phyloP scores from a whole-genome alignment of 2,113 vertebrate species.

The Bos indicus region DNA sequence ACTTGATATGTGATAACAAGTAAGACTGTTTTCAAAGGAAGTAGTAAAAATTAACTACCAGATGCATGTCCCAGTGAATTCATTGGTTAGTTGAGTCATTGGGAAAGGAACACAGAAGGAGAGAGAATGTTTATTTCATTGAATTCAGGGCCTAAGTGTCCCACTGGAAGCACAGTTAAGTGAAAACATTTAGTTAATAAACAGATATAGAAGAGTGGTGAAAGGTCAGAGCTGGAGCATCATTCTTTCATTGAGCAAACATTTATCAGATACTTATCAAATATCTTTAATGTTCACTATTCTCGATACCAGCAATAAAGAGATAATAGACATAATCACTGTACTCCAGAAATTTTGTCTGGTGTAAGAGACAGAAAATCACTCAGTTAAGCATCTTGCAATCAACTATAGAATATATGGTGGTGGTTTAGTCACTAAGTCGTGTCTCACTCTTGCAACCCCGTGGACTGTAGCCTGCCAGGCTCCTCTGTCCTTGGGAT shows the following conservation, averaged over 20 bases:
- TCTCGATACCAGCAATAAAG: neutral
- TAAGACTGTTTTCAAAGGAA: constrained; percentile 20
- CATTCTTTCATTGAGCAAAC: neutral
- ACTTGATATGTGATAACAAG: neutral
- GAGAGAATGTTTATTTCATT: constrained; percentile 32
- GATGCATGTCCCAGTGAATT: constrained; percentile 36
- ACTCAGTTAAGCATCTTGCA: neutral
- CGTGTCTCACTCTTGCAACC: neutral
- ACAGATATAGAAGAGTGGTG: neutral
- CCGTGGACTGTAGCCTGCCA: neutral
- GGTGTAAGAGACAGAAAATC: neutral
- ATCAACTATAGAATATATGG: neutral
- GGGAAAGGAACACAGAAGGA: constrained; percentile 24
- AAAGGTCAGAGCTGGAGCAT: neutral
- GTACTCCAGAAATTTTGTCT: neutral
- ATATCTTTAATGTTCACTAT: neutral
- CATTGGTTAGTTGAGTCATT: constrained; percentile 46
- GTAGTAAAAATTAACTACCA: constrained; percentile 44
- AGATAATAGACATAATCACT: neutral
- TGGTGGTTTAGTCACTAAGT: neutral
- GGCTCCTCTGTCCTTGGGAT: neutral
- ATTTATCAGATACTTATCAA: constrained; percentile 34
- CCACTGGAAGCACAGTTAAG: neutral
- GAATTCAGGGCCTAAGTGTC: neutral
- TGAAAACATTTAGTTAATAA: constrained; percentile 18